phyloP scores from a whole-genome alignment of 2,888 invertebrate genomes.

The Leptinotarsa haldemani region DNA sequence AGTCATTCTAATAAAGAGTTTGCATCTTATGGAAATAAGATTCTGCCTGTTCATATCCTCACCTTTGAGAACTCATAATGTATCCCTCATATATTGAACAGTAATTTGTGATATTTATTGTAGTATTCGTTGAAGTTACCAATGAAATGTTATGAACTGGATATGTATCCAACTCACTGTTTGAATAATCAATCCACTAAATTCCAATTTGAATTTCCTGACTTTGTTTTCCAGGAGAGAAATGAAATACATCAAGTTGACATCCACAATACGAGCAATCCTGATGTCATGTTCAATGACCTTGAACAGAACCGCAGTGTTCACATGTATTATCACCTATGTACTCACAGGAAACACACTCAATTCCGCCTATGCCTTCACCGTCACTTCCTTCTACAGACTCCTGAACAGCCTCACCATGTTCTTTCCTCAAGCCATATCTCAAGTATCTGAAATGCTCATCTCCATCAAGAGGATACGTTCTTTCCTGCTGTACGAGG shows the following conservation, averaged over 20 bases:
- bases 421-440: constrained; percentile 72
- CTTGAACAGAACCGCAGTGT: constrained; percentile 84
- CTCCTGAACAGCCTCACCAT: constrained; percentile 76
- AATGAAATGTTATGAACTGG: too few relatives aligned
- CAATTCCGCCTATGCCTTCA: constrained; percentile 76
- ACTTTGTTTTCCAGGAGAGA: constrained; percentile 70
- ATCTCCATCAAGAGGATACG: constrained; percentile 64
- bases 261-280: constrained; percentile 74
- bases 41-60: too few relatives aligned
- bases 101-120: too few relatives aligned
- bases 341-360: constrained; percentile 72
- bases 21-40: too few relatives aligned
- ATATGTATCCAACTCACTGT: too few relatives aligned
- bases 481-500: constrained; percentile 65
- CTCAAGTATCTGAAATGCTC: constrained; percentile 76
- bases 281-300: constrained; percentile 77
- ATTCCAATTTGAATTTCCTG: too few relatives aligned
- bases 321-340: constrained; percentile 81
- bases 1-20: too few relatives aligned
- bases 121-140: too few relatives aligned
- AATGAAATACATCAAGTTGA: constrained; percentile 72
- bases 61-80: too few relatives aligned
- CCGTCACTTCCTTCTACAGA: constrained; percentile 79
- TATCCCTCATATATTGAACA: too few relatives aligned
- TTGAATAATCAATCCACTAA: too few relatives aligned